Evolutionary conservation across 2,797 vertebrate species (phyloP).

Genomic region (Pitangus sulphuratus): DNA sequence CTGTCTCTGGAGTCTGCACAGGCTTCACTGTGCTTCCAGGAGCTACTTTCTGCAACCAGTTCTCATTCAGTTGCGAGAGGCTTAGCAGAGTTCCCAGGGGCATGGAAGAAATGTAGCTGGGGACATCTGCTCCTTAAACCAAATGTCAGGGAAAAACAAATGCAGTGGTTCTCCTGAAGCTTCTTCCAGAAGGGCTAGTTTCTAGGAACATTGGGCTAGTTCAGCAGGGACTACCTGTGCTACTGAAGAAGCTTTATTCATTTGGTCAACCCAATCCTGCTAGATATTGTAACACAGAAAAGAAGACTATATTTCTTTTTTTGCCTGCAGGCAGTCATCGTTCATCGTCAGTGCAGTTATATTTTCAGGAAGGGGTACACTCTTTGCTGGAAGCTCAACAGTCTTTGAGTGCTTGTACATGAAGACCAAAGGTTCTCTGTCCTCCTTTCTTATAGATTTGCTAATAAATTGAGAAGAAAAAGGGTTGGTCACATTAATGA

Average conservation of each 20-base stretch:
- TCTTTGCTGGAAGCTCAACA: neutral
- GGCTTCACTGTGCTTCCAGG: neutral
- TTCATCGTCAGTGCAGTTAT: neutral
- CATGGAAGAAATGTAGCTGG: neutral
- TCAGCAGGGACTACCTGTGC: neutral
- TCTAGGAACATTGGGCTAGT: neutral
- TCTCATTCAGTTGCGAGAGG: neutral
- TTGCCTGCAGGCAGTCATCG: neutral
- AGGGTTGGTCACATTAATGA: neutral
- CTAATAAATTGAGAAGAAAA: neutral
- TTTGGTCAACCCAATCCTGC: neutral
- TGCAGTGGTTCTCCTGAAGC: neutral
- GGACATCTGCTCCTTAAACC: neutral
- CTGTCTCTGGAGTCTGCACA: neutral
- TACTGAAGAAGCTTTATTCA: neutral
- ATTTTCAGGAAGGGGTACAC: neutral
- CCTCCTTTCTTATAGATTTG: neutral
- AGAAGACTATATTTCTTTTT: neutral
- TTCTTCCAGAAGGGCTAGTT: neutral
- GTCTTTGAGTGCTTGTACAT: accelerated
- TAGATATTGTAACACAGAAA: neutral
- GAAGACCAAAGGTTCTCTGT: neutral
- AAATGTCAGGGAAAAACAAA: neutral
- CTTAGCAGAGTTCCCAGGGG: neutral
- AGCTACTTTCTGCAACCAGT: neutral